phyloP scores from a whole-genome alignment of 1,140 invertebrate species.

The Cotesia vestalis region DNA sequence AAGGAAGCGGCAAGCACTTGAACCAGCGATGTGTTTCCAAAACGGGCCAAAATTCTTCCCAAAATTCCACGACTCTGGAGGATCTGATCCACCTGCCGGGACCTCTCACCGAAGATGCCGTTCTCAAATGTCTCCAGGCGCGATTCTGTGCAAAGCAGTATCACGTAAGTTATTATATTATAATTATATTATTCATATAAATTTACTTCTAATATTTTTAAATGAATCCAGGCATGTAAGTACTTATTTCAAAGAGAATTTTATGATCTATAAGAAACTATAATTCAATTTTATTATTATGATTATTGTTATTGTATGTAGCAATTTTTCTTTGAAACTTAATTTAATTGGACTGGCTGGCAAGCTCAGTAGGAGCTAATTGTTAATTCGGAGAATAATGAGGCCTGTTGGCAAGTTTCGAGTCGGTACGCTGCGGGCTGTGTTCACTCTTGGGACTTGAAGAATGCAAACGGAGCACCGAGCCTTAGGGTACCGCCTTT shows the following conservation, averaged over 20 bases:
- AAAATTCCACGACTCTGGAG: constrained; percentile 70
- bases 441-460: constrained; percentile 37
- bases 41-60: constrained; percentile 35
- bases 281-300: too few species aligned
- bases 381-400: constrained; percentile 30
- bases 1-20: constrained; percentile 51
- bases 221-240: too few species aligned
- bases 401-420: constrained; percentile 36
- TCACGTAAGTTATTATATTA: constrained; percentile 70
- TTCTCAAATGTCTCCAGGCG: constrained; percentile 88
- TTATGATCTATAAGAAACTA: too few species aligned
- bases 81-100: constrained; percentile 92
- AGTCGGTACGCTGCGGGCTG: constrained; percentile 41
- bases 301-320: too few species aligned
- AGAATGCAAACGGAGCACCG: constrained; percentile 58
- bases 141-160: constrained; percentile 86
- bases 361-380: not conserved
- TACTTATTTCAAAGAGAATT: too few species aligned
- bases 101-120: constrained; percentile 91
- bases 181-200: not conserved
- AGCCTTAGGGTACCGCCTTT: constrained; percentile 29
- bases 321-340: too few species aligned
- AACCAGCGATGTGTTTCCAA: constrained; percentile 56
- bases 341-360: too few species aligned
- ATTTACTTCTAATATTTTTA: too few species aligned